phyloP scores from a whole-genome alignment of 2,888 invertebrate genomes.

The Conomelus anceps region DNA sequence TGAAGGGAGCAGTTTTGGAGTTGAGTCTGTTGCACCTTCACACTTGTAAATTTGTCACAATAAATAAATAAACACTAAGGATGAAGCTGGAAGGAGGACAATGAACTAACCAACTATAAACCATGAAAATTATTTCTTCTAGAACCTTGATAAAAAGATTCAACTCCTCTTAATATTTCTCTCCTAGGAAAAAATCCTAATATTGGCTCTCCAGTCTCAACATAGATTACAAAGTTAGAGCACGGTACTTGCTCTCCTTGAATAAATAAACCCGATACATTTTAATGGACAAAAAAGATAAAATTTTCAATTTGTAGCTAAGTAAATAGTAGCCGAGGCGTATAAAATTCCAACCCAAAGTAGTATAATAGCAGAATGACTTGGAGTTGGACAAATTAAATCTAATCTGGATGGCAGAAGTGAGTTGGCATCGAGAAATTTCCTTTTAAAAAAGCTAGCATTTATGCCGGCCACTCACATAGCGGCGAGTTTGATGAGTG shows the following conservation, averaged over 20 bases:
- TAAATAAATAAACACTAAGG: too few species aligned
- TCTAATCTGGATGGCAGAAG: neutral
- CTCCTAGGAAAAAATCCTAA: neutral
- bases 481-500: neutral
- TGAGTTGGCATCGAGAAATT: neutral
- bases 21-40: too few species aligned
- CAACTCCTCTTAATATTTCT: neutral
- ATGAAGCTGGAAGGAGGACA: too few species aligned
- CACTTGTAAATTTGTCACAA: too few species aligned
- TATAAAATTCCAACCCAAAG: neutral
- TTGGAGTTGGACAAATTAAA: neutral
- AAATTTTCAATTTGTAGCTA: neutral
- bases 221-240: neutral
- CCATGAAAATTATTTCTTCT: too few species aligned
- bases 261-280: neutral
- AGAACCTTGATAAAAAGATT: too few species aligned
- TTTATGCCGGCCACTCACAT: neutral
- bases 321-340: neutral
- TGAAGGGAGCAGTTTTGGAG: too few species aligned
- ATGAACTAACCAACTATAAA: too few species aligned
- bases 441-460: neutral
- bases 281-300: neutral
- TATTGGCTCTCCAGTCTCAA: neutral
- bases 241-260: neutral
- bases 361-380: neutral